Conservation (phyloP, 2,113 vertebrate genomes). For the Ivindomyrus marchei region DNA sequence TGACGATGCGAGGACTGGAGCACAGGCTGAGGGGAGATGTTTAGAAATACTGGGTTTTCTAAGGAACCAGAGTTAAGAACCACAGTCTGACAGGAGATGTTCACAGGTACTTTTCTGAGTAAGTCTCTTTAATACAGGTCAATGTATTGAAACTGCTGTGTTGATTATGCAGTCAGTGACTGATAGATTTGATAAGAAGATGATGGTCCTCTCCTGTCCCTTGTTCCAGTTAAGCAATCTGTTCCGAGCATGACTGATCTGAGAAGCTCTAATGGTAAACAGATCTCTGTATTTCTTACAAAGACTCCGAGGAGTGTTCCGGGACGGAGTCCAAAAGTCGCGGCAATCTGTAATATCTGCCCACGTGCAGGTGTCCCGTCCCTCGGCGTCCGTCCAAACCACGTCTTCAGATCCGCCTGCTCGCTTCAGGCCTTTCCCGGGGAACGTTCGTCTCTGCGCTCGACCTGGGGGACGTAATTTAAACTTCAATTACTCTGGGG, state of each 20-base stretch:
- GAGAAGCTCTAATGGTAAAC: background rate
- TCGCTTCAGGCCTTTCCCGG: slow-evolving; percentile 7
- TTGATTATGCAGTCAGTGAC: background rate
- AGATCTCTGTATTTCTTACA: background rate
- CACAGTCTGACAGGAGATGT: background rate
- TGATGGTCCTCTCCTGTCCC: background rate
- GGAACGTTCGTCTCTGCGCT: background rate
- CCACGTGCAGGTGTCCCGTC: background rate
- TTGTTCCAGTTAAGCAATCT: background rate
- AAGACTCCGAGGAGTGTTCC: background rate
- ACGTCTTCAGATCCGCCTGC: background rate
- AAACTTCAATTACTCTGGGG: background rate
- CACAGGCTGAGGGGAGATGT: background rate
- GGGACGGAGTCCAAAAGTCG: background rate
- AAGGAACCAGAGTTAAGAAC: background rate
- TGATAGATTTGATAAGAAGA: background rate
- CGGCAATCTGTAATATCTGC: slow-evolving; percentile 10
- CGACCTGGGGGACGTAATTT: slow-evolving; percentile 8
- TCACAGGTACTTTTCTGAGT: background rate
- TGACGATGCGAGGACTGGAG: background rate
- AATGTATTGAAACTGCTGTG: background rate
- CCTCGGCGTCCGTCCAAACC: background rate
- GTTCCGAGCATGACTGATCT: background rate
- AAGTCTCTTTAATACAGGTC: background rate
- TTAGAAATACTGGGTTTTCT: background rate